Evolutionary conservation across 2,888 invertebrate genomes (phyloP).

Genomic region (Hirtodrosophila cameraria): DNA sequence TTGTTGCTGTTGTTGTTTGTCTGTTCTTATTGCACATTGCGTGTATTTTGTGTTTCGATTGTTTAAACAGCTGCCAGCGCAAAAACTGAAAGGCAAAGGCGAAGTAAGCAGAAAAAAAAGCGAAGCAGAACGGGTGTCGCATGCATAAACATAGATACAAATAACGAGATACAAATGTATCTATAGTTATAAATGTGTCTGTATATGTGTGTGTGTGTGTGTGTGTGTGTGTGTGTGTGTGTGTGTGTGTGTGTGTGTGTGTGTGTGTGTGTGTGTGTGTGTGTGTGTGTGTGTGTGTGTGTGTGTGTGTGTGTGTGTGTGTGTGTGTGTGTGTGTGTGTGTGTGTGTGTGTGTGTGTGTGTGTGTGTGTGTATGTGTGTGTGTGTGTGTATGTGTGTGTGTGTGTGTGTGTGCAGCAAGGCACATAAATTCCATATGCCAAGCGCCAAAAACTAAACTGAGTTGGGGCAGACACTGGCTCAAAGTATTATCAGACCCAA

Average conservation of each 20-base stretch:
- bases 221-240: constrained; percentile 15
- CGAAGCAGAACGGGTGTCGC: constrained; percentile 30
- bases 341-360: constrained; percentile 5
- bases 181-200: not conserved
- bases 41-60: constrained; percentile 29
- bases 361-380: too few species aligned
- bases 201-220: constrained; percentile 5
- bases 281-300: constrained; percentile 3
- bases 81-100: constrained; percentile 36
- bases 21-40: constrained; percentile 24
- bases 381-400: too few species aligned
- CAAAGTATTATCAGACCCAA: constrained; percentile 57
- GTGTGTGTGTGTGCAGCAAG: not conserved
- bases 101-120: too few species aligned
- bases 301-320: constrained; percentile 3
- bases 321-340: constrained; percentile 2
- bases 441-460: constrained; percentile 56
- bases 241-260: constrained; percentile 11
- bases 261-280: constrained; percentile 5
- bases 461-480: constrained; percentile 31
- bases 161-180: constrained; percentile 52
- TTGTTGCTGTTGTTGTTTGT: constrained; percentile 12
- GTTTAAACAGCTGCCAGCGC: constrained; percentile 71
- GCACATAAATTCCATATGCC: constrained; percentile 71
- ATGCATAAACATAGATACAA: constrained; percentile 63